Percentiles rank a stretch among this genome's conserved stretches.
phyloP scores from a whole-genome alignment of 23 tunicate species.

The Corella eumyota region DNA sequence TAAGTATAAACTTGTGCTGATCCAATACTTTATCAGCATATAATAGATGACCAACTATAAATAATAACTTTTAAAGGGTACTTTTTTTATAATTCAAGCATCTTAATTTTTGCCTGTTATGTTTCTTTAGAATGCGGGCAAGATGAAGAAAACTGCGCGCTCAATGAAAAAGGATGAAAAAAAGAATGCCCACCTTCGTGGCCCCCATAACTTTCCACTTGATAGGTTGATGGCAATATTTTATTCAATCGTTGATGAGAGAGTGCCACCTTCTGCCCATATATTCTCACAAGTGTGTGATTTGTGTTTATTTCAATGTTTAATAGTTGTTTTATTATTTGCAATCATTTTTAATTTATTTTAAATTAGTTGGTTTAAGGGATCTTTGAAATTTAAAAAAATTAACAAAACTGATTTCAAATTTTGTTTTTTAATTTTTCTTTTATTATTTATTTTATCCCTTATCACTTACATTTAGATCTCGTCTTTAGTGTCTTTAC shows the following conservation, averaged over 20 bases:
- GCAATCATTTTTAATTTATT: too few relatives aligned
- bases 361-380: too few relatives aligned
- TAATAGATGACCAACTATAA: too few relatives aligned
- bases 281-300: slow-evolving; percentile 71
- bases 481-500: slow-evolving; percentile 52
- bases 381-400: too few relatives aligned
- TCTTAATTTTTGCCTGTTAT: background rate
- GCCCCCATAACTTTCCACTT: slow-evolving; percentile 75
- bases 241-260: slow-evolving; percentile 72
- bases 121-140: slow-evolving; percentile 37
- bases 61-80: too few relatives aligned
- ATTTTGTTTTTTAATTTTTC: background rate
- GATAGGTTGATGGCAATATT: slow-evolving; percentile 95
- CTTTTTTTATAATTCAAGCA: too few relatives aligned
- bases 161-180: slow-evolving; percentile 31
- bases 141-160: slow-evolving; percentile 42
- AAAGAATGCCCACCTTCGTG: slow-evolving; percentile 52
- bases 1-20: too few relatives aligned
- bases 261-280: slow-evolving; percentile 51
- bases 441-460: background rate
- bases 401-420: too few relatives aligned
- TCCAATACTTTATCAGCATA: too few relatives aligned
- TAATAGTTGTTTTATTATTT: too few relatives aligned
- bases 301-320: too few relatives aligned
- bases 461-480: slow-evolving; percentile 19